Conservation (phyloP, 2,797 vertebrate genomes). For the Gobio occitaniae region DNA sequence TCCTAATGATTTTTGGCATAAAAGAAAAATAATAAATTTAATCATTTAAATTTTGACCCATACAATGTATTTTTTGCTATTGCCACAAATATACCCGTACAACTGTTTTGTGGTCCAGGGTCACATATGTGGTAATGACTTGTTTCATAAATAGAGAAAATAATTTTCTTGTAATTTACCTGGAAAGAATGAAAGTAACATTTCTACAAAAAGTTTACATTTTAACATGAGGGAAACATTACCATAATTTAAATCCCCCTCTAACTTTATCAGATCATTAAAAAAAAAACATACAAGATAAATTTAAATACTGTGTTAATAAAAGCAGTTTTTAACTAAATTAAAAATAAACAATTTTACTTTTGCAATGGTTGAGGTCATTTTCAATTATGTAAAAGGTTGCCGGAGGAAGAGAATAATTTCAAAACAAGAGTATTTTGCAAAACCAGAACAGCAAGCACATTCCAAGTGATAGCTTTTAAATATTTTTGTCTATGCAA, state of each 20-base stretch:
- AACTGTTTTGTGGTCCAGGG: too few relatives aligned
- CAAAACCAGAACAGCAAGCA: too few relatives aligned
- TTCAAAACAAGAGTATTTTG: too few relatives aligned
- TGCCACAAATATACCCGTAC: too few relatives aligned
- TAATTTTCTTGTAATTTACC: not conserved
- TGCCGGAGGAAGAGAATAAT: too few relatives aligned
- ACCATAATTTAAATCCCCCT: not conserved
- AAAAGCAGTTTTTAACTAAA: not conserved
- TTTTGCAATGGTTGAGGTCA: too few relatives aligned
- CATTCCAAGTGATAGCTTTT: not conserved
- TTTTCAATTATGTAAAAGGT: too few relatives aligned
- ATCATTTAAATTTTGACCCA: too few relatives aligned
- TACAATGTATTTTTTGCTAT: too few relatives aligned
- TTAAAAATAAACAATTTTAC: too few relatives aligned
- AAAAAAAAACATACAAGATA: not conserved
- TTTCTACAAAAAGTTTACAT: not conserved
- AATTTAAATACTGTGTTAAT: not conserved
- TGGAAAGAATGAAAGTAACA: not conserved
- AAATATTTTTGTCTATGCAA: not conserved
- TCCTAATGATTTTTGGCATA: too few relatives aligned
- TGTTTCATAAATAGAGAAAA: not conserved
- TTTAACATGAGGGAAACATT: not conserved
- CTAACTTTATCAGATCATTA: not conserved
- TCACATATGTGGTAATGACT: not conserved
- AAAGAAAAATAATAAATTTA: too few relatives aligned